Evolutionary conservation across 2,797 vertebrate species (phyloP).

Genomic region (Enteromius afrohamiltoni): DNA sequence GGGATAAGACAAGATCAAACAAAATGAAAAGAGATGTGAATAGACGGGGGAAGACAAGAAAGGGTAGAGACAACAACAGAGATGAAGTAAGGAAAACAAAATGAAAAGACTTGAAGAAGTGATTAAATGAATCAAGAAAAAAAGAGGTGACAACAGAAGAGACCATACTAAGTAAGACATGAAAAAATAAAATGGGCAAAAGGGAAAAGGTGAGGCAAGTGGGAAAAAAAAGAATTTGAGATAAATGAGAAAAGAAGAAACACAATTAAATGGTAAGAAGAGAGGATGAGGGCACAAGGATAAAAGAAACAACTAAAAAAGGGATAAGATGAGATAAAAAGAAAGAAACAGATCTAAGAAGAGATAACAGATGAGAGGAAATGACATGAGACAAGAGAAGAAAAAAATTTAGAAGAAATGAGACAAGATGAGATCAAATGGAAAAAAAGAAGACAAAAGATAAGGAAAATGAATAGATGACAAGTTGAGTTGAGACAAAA

Average conservation of each 20-base stretch:
- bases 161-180: neutral
- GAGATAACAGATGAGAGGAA: neutral
- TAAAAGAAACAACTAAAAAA: neutral
- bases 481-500: neutral
- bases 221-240: neutral
- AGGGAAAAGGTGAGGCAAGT: neutral
- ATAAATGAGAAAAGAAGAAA: neutral
- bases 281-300: neutral
- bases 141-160: neutral
- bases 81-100: neutral
- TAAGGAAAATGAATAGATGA: neutral
- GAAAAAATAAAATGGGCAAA: neutral
- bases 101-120: neutral
- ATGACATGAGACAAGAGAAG: neutral
- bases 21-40: conserved; percentile 8
- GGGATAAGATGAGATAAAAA: neutral
- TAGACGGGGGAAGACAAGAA: neutral
- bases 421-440: neutral
- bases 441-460: neutral
- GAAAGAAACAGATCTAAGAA: neutral
- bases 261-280: neutral
- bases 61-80: neutral
- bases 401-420: neutral
- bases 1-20: neutral
- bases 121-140: neutral